phyloP scores from a whole-genome alignment of 2,888 invertebrate genomes.

The Oxycera nigricornis region DNA sequence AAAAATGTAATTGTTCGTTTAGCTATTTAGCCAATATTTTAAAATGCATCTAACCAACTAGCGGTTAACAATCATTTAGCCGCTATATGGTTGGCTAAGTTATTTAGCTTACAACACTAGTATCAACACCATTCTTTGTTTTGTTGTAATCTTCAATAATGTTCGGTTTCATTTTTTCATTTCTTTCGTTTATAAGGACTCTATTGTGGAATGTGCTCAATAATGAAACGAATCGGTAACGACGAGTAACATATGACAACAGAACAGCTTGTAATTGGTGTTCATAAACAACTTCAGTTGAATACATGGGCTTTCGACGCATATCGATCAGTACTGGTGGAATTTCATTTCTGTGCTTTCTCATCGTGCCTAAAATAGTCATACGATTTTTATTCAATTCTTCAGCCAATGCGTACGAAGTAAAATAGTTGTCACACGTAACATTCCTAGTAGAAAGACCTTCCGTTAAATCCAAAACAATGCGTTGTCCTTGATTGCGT shows the following conservation, averaged over 20 bases:
- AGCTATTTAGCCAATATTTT: too few relatives aligned
- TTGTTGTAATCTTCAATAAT: neutral
- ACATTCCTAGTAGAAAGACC: neutral
- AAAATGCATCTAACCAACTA: too few relatives aligned
- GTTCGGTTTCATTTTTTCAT: neutral
- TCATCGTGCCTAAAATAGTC: conserved; percentile 1
- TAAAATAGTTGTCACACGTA: conserved; percentile 12
- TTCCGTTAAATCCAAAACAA: conserved; percentile 8
- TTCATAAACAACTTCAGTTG: conserved; percentile 5
- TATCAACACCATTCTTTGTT: neutral
- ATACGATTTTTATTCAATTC: conserved; percentile 13
- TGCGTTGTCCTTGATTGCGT: conserved; percentile 8
- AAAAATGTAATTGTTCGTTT: too few relatives aligned
- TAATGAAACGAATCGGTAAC: conserved; percentile 3
- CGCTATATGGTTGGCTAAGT: too few relatives aligned
- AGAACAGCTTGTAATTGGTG: neutral
- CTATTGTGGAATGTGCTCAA: neutral
- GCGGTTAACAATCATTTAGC: too few relatives aligned
- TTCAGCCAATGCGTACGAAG: conserved; percentile 1
- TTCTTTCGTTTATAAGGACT: neutral
- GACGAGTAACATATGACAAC: conserved; percentile 2
- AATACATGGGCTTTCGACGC: neutral
- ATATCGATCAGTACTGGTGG: conserved; percentile 9
- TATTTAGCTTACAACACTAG: too few relatives aligned
- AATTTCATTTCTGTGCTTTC: neutral